phyloP scores from a whole-genome alignment of 2,113 vertebrate genomes.

The Mola mola region DNA sequence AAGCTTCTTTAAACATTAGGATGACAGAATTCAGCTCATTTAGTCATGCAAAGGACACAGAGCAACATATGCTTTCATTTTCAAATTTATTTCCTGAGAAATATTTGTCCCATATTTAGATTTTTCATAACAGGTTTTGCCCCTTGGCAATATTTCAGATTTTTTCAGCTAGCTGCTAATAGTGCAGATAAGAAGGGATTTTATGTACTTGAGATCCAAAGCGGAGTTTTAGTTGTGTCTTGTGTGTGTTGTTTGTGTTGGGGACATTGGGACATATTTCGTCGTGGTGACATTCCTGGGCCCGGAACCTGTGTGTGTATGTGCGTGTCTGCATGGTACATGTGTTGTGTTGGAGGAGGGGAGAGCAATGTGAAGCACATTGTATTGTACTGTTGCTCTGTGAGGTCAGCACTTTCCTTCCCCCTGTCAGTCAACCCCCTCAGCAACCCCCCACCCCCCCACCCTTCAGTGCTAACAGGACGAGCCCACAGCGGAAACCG shows the following conservation, averaged over 20 bases:
- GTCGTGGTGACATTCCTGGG: slow-evolving; percentile 75
- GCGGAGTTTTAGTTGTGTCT: not conserved
- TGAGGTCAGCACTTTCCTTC: slow-evolving; percentile 83
- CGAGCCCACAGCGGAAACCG: slow-evolving; percentile 78
- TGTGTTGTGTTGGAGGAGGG: slow-evolving; percentile 38
- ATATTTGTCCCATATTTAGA: no score
- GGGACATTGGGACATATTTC: slow-evolving; percentile 61
- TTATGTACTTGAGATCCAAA: no score
- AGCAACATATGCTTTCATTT: not conserved
- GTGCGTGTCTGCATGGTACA: slow-evolving; percentile 31
- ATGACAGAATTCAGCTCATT: no score
- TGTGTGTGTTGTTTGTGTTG: slow-evolving; percentile 21
- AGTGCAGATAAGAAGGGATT: no score
- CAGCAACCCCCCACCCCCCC: slow-evolving; percentile 38
- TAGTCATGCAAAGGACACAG: no score
- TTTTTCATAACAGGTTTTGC: no score
- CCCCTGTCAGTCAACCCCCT: slow-evolving; percentile 49
- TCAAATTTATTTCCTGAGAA: not conserved
- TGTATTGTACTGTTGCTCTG: slow-evolving; percentile 78
- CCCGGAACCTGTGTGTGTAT: slow-evolving; percentile 39
- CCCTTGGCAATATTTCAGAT: no score
- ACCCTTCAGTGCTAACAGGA: slow-evolving; percentile 70
- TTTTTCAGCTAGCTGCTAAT: no score
- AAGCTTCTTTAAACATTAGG: no score
- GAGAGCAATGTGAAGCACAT: slow-evolving; percentile 69